Conservation (phyloP, 2,797 vertebrate genomes). For the Gymnothorax javanicus region DNA sequence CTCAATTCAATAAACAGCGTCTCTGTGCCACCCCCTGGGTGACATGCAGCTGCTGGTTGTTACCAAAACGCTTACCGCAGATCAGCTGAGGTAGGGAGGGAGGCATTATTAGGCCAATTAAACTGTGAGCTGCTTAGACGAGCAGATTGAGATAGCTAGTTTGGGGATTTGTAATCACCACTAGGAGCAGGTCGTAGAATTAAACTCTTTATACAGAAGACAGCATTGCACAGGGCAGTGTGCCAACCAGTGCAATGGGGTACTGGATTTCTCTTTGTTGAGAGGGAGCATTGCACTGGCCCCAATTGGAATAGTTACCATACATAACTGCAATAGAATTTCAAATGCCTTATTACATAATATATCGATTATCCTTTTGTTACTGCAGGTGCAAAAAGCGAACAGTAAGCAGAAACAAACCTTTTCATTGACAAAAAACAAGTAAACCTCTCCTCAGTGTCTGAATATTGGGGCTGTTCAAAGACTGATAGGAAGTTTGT, state of each 20-base stretch:
- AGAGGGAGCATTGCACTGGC: not conserved
- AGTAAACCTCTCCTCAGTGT: too few relatives aligned
- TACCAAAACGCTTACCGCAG: not conserved
- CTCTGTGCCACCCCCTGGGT: not conserved
- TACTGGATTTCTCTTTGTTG: not conserved
- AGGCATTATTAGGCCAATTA: slow-evolving; percentile 2
- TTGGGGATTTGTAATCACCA: not conserved
- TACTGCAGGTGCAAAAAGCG: not conserved
- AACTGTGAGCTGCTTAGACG: not conserved
- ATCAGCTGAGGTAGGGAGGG: slow-evolving; percentile 1
- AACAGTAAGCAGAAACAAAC: not conserved
- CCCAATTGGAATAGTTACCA: not conserved
- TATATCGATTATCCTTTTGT: not conserved
- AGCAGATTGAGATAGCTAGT: not conserved
- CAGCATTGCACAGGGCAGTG: not conserved
- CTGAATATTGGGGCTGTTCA: too few relatives aligned
- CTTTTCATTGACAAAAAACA: not conserved
- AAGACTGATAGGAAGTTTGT: not conserved
- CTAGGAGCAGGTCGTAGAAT: not conserved
- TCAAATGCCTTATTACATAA: not conserved
- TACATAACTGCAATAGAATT: not conserved
- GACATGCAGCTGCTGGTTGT: not conserved
- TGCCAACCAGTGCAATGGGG: not conserved
- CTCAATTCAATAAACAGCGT: not conserved
- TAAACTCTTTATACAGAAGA: not conserved